Evolutionary conservation across 92 coral and sea anemone genomes (phyloP).

Genomic region (Umimayanthus kanabou): DNA sequence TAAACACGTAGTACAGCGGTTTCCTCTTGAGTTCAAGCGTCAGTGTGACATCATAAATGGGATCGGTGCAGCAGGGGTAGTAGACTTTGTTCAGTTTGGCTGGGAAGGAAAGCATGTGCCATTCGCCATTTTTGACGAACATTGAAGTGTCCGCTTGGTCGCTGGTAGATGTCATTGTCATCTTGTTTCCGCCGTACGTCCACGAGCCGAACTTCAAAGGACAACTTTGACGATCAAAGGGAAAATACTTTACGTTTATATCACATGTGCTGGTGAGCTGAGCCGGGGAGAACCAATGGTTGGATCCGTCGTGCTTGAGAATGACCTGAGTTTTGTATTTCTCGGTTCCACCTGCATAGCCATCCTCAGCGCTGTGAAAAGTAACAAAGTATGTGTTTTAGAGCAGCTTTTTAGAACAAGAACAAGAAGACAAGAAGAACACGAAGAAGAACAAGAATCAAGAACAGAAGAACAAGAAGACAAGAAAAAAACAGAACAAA

Average conservation of each 20-base stretch:
- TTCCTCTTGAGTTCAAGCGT: constrained; percentile 73
- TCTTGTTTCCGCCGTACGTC: constrained; percentile 82
- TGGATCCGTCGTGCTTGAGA: constrained; percentile 61
- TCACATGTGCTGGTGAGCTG: constrained; percentile 87
- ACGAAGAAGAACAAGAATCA: background rate
- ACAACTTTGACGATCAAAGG: constrained; percentile 92
- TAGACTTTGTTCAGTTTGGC: constrained; percentile 66
- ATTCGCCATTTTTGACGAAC: constrained; percentile 80
- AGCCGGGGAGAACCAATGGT: constrained; percentile 86
- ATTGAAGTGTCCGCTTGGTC: constrained; percentile 66
- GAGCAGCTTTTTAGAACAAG: background rate
- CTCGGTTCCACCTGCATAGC: constrained; percentile 85
- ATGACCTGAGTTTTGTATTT: constrained; percentile 85
- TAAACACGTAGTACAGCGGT: constrained; percentile 87
- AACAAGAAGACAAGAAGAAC: background rate
- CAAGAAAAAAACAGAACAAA: background rate
- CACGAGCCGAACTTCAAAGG: constrained; percentile 94
- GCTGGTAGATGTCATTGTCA: constrained; percentile 65
- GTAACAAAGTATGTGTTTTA: background rate
- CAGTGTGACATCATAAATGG: constrained; percentile 74
- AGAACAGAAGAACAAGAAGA: background rate
- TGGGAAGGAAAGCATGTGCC: constrained; percentile 73
- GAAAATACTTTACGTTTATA: constrained; percentile 87
- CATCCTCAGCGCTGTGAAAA: constrained; percentile 78
- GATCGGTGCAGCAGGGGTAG: constrained; percentile 69